A percentile compares a stretch with the other conserved stretches of the same genome.
Evolutionary conservation across 1,140 invertebrate genomes (phyloP).

Genomic region (Meloidogyne chitwoodi): DNA sequence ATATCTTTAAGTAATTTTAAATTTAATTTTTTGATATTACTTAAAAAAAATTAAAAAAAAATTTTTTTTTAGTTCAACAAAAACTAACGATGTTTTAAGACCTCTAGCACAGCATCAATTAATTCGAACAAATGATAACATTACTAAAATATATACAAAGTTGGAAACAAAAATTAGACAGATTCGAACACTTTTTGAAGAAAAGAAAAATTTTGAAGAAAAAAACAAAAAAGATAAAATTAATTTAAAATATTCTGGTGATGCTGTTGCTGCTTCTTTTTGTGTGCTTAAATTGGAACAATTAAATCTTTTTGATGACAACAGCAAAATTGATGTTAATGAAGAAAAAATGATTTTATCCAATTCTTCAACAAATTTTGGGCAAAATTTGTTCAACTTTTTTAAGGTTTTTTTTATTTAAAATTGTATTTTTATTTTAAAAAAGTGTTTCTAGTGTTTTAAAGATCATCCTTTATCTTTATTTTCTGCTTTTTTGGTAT

Average conservation of each 20-base stretch:
- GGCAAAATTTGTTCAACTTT: background rate
- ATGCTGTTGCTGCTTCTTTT: conserved; percentile 1
- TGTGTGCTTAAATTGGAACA: conserved; percentile 16
- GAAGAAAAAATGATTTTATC: background rate
- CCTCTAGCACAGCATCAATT: conserved; percentile 11
- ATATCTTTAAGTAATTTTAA: no score
- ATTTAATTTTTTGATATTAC: no score
- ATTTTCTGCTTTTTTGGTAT: no score
- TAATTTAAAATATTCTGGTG: background rate
- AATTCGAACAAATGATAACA: conserved; percentile 15
- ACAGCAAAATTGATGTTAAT: background rate
- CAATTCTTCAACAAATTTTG: background rate
- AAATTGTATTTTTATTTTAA: no score
- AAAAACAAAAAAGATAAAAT: background rate
- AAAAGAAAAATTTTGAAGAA: background rate
- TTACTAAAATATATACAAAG: conserved; percentile 11
- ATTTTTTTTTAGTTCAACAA: no score
- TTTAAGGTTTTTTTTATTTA: background rate
- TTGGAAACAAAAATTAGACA: background rate
- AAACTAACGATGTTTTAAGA: background rate
- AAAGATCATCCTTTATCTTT: no score
- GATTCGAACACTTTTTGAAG: background rate
- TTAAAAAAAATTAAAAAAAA: no score
- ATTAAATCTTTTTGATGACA: background rate
- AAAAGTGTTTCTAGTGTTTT: no score